Evolutionary conservation across 2,113 vertebrate genomes (phyloP).

Genomic region (Clarias macrocephalus): DNA sequence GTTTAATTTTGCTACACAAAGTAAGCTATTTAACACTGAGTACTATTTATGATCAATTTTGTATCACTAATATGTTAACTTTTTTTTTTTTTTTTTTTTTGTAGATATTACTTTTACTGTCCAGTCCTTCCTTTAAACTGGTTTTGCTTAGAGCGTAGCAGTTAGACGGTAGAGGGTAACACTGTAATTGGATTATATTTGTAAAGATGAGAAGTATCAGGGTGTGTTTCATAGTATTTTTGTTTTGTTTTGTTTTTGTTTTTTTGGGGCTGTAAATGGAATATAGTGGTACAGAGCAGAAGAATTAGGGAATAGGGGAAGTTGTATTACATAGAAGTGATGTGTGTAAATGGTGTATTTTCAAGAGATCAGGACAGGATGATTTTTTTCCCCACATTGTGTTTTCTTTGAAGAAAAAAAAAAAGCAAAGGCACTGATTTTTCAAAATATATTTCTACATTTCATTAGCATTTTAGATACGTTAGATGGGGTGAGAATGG

Average conservation of each 20-base stretch:
- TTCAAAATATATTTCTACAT: neutral
- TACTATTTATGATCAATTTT: slow-evolving; percentile 49
- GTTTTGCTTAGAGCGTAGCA: slow-evolving; percentile 6
- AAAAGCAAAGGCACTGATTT: neutral
- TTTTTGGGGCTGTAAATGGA: slow-evolving; percentile 25
- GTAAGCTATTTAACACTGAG: slow-evolving; percentile 45
- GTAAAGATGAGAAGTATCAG: slow-evolving; percentile 36
- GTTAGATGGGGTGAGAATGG: neutral
- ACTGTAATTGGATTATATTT: slow-evolving; percentile 49
- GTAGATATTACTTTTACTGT: slow-evolving; percentile 15
- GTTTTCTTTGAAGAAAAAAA: neutral
- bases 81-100: slow-evolving; percentile 23
- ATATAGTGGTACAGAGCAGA: slow-evolving; percentile 16
- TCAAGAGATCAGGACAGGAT: slow-evolving; percentile 4
- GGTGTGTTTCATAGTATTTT: slow-evolving; percentile 1
- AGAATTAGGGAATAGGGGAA: neutral
- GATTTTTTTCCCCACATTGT: neutral
- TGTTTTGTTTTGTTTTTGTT: neutral
- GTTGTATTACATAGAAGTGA: slow-evolving; percentile 8
- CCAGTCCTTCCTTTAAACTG: neutral
- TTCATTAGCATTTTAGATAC: neutral
- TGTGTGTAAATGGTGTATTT: slow-evolving; percentile 20
- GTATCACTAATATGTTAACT: slow-evolving; percentile 33
- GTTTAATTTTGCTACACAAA: slow-evolving; percentile 29
- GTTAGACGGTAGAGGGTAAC: slow-evolving; percentile 42